A percentile compares a stretch with the other conserved stretches of the same genome.
These are phyloP conservation scores for Tetrax tetrax DNA, from an alignment of 2,113 vertebrate genomes.

Conservation along the genomic window DNA sequence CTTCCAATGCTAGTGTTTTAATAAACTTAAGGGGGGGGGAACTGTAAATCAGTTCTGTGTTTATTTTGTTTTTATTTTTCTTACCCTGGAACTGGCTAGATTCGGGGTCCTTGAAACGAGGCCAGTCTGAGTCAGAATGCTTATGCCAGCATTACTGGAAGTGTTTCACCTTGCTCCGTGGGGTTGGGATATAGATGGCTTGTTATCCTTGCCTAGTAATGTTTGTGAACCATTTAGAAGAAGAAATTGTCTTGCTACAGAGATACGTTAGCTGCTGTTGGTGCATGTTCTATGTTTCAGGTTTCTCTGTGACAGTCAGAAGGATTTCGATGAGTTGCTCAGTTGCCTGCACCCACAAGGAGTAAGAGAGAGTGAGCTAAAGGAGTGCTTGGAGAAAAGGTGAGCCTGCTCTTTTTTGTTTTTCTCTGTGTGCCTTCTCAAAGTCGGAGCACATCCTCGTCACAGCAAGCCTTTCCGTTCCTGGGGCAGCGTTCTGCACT, in stretches of 20 bases:
- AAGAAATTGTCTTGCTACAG: neutral
- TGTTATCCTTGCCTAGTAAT: neutral
- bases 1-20: neutral
- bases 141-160: neutral
- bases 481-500: neutral
- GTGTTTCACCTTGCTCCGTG: neutral
- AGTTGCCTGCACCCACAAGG: slow-evolving; percentile 91
- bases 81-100: neutral
- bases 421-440: neutral
- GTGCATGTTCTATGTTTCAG: slow-evolving; percentile 62
- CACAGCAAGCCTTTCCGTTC: neutral
- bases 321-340: slow-evolving; percentile 90
- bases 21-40: neutral
- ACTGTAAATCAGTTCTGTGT: neutral
- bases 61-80: neutral
- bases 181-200: neutral
- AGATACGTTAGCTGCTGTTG: neutral
- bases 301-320: slow-evolving; percentile 90
- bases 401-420: slow-evolving; percentile 47
- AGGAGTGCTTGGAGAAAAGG: slow-evolving; percentile 86
- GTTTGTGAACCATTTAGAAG: neutral
- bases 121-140: neutral
- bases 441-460: fast-evolving
- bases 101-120: neutral
- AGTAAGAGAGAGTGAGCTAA: slow-evolving; percentile 92